A percentile compares a stretch with the other conserved stretches of the same genome.
Evolutionary conservation across 2,888 invertebrate genomes (phyloP).

Genomic region (Orgyia antiqua): DNA sequence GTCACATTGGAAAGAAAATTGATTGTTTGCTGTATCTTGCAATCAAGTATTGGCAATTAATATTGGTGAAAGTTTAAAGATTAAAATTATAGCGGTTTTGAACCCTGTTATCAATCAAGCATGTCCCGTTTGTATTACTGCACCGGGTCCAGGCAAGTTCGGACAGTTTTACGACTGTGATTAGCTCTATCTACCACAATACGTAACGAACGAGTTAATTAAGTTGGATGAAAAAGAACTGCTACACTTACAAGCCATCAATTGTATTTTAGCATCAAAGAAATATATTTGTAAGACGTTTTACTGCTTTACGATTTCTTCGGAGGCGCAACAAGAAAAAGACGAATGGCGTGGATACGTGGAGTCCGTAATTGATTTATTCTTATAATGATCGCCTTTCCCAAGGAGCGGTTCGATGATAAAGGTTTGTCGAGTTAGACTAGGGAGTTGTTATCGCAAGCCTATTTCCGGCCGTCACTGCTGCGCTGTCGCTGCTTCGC

Average conservation of each 20-base stretch:
- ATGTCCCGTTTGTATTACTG: no score
- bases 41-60: no score
- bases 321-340: conserved; percentile 30
- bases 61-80: no score
- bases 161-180: conserved; percentile 41
- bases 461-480: conserved; percentile 75
- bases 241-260: conserved; percentile 28
- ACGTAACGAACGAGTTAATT: conserved; percentile 42
- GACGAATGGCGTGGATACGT: conserved; percentile 35
- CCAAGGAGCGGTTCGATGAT: conserved; percentile 60
- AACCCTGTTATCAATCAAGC: no score
- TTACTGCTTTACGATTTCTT: conserved; percentile 43
- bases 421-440: conserved; percentile 58
- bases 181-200: conserved; percentile 39
- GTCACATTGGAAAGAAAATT: no score
- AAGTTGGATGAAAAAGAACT: conserved; percentile 29
- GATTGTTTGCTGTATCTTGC: no score
- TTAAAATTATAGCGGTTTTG: no score
- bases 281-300: conserved; percentile 30
- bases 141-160: conserved; percentile 17
- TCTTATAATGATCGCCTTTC: conserved; percentile 70
- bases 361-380: conserved; percentile 62
- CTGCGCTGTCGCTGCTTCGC: conserved; percentile 49
- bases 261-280: conserved; percentile 29
- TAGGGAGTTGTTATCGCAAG: conserved; percentile 70